Evolutionary conservation across 2,797 vertebrate genomes (phyloP), one percentile per base, ranked within the genome.

Genomic region (Phalanger gymnotis): DNA sequence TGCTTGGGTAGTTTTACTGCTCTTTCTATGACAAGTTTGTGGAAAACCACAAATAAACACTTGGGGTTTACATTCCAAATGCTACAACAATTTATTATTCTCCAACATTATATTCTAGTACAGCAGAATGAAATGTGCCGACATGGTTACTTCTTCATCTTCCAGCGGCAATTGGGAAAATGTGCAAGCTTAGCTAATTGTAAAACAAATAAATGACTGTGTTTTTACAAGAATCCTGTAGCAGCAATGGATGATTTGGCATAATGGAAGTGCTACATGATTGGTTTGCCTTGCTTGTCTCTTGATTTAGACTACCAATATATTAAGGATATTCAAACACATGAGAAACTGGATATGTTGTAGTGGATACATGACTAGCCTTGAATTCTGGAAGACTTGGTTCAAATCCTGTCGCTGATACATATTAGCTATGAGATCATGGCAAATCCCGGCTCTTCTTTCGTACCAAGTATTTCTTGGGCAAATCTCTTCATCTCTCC

Each of bases 51-150:
- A 96, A 97, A 97, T 93, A 95, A 87, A 96, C 92, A 51, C 53
- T 95, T 97, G 96, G 34, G 27, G 52, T 96, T 96, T 93, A 95
- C 91, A 91, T 97, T 97, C 73, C 14, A 81, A n/a, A 47, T 95
- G 92, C 90, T 94, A 92, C 91, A 96, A 97, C 96, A 94, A 96
- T 51, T 89, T 97, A 96, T 95, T 97, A 95, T 96, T 98, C 91
- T 47, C 53, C 73, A 96, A 97, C 93, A 97, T 97, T 97, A 97
- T 97, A 97, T 97, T 97, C 96, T n/a, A 95, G 90, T 73, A 92
- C 53, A 96, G 93, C 92, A 90, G 98, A 98, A 98, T 96, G 57
- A 97, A 97, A 97, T 58, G 34, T 92, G 90, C 4, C 5, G 95
- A 57, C 92, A 13, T 73, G 94, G 96, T 96, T 92, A 95, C 94